A percentile compares a stretch with the other conserved stretches of the same genome.
Conservation (phyloP, 2,797 vertebrate genomes). For the Pangasius mekongensis region DNA sequence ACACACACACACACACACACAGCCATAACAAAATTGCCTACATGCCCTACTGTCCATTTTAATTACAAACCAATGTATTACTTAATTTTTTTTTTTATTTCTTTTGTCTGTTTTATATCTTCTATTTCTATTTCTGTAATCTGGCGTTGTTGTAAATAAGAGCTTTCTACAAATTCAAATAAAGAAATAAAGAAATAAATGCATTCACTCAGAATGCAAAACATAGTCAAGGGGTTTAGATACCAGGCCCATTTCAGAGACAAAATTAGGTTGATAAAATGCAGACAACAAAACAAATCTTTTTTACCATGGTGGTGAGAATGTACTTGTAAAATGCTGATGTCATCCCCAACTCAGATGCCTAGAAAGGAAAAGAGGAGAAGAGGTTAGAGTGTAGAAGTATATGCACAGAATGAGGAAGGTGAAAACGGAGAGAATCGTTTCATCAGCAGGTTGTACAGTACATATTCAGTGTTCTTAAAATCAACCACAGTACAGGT, state of each 20-base stretch:
- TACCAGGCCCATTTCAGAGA: neutral
- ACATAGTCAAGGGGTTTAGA: neutral
- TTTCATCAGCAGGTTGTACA: slow-evolving; percentile 6
- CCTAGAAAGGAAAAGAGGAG: slow-evolving; percentile 53
- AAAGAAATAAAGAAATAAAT: too few relatives aligned
- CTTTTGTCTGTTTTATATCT: neutral
- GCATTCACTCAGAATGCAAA: neutral
- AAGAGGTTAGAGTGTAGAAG: slow-evolving; percentile 6
- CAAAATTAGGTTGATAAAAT: neutral
- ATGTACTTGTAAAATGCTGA: slow-evolving; percentile 81
- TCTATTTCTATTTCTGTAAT: neutral
- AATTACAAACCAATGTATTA: neutral
- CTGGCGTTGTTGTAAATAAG: neutral
- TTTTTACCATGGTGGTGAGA: slow-evolving; percentile 75
- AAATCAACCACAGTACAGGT: slow-evolving; percentile 28
- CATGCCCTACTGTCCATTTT: neutral
- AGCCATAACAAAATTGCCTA: neutral
- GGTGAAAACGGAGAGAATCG: slow-evolving; percentile 26
- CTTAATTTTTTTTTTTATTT: neutral
- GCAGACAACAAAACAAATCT: slow-evolving; percentile 21
- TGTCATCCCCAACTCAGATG: slow-evolving; percentile 74
- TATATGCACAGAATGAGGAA: slow-evolving; percentile 35
- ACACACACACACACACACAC: neutral
- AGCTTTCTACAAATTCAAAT: neutral
- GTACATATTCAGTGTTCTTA: neutral